These are phyloP conservation scores for Parthenolecanium corni DNA, from an alignment of 2,888 invertebrate species.

Conservation along the genomic window DNA sequence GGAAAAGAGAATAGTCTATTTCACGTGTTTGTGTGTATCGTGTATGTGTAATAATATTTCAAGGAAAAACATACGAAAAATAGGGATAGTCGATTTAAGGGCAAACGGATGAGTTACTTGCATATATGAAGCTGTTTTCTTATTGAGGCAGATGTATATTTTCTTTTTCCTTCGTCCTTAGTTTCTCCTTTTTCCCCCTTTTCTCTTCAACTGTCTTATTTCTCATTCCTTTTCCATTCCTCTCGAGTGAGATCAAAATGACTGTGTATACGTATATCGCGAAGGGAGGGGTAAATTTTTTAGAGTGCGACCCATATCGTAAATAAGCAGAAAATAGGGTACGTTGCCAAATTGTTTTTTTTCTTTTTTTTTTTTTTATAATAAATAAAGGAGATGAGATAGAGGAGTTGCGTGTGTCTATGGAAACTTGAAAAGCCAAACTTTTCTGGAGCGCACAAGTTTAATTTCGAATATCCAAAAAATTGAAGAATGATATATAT, in stretches of 20 bases:
- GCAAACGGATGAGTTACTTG: constrained; percentile 12
- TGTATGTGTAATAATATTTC: constrained; percentile 5
- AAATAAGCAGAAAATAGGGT: constrained; percentile 27
- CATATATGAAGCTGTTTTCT: constrained; percentile 27
- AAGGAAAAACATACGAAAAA: constrained; percentile 3
- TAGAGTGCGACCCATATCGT: constrained; percentile 25
- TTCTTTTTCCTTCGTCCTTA: neutral
- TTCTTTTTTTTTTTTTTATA: constrained; percentile 3
- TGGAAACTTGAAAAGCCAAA: neutral
- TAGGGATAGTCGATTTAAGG: constrained; percentile 25
- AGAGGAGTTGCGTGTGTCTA: neutral
- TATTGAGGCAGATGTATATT: constrained; percentile 17
- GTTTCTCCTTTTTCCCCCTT: too few relatives aligned
- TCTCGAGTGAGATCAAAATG: constrained; percentile 3
- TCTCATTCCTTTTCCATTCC: too few relatives aligned
- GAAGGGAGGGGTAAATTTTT: constrained; percentile 13
- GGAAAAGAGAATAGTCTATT: constrained; percentile 13
- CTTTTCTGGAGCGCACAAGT: too few relatives aligned
- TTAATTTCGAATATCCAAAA: too few relatives aligned
- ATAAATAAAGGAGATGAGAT: constrained; percentile 21
- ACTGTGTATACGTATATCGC: too few relatives aligned
- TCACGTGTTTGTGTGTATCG: constrained; percentile 8
- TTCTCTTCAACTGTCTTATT: neutral
- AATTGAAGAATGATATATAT: too few relatives aligned
- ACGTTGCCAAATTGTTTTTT: constrained; percentile 26